These are phyloP conservation scores for Pseudorhiza aurosa DNA, from an alignment of 30 jellyfish, hydroid and myxozoan species.

Conservation along the genomic window DNA sequence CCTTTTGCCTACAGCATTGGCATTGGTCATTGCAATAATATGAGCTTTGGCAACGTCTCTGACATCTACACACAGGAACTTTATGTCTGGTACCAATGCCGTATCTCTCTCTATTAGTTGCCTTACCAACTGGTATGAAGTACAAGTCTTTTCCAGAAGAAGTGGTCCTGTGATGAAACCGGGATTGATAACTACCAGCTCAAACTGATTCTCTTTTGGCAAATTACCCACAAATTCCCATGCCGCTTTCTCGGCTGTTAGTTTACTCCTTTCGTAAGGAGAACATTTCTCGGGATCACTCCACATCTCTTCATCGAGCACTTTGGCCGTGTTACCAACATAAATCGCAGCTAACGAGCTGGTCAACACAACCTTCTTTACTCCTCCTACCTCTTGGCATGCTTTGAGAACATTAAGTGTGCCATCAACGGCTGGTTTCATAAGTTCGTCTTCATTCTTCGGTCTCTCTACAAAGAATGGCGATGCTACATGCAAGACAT, in stretches of 20 bases:
- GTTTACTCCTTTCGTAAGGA: slow-evolving; percentile 47
- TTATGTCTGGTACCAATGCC: slow-evolving; percentile 41
- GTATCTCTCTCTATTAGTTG: slow-evolving; percentile 28
- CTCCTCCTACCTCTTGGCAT: slow-evolving; percentile 53
- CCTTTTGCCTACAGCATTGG: slow-evolving; percentile 63
- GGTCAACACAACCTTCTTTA: slow-evolving; percentile 57
- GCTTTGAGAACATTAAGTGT: slow-evolving; percentile 59
- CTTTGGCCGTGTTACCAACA: slow-evolving; percentile 33
- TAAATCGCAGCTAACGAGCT: slow-evolving; percentile 49
- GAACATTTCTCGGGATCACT: slow-evolving; percentile 10
- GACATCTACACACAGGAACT: slow-evolving; percentile 24
- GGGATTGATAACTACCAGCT: slow-evolving; percentile 41
- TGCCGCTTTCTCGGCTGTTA: slow-evolving; percentile 56
- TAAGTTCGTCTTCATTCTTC: slow-evolving; percentile 48
- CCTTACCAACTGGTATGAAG: neutral
- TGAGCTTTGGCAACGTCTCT: slow-evolving; percentile 62
- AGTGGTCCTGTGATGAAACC: slow-evolving; percentile 49
- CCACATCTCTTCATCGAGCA: slow-evolving; percentile 35
- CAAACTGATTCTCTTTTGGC: slow-evolving; percentile 44
- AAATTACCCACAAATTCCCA: slow-evolving; percentile 52
- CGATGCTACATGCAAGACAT: slow-evolving; percentile 57
- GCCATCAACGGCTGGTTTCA: slow-evolving; percentile 62
- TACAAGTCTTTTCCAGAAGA: slow-evolving; percentile 29
- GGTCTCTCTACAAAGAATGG: slow-evolving; percentile 29
- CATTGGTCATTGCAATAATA: slow-evolving; percentile 35